Evolutionary conservation across 2,888 invertebrate species (phyloP).

Genomic region (Amphipyra berbera): DNA sequence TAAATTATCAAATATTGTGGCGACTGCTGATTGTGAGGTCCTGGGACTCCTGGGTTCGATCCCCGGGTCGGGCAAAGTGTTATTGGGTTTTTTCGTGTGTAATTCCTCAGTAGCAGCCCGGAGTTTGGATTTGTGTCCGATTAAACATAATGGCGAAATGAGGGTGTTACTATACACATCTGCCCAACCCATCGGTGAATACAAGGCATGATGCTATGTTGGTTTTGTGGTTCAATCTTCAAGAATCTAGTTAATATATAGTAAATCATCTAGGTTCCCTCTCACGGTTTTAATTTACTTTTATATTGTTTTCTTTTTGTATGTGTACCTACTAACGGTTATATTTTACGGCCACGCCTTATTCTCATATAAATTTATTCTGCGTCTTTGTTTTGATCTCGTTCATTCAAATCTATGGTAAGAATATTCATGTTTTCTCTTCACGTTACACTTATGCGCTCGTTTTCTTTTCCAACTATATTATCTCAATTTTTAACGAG

Average conservation of each 20-base stretch:
- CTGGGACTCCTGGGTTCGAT: no score
- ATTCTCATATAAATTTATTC: conserved; percentile 55
- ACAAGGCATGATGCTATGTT: no score
- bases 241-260: conserved; percentile 23
- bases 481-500: conserved; percentile 42
- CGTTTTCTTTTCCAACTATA: conserved; percentile 51
- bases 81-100: no score
- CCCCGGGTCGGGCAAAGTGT: no score
- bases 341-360: conserved; percentile 59
- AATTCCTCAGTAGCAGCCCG: no score
- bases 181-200: no score
- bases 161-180: no score
- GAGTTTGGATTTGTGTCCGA: no score
- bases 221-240: not conserved
- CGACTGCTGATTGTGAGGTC: no score
- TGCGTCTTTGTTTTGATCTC: conserved; percentile 51
- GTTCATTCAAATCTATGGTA: conserved; percentile 53
- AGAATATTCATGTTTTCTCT: conserved; percentile 58
- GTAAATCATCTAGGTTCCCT: conserved; percentile 62
- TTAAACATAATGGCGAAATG: no score
- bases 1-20: no score
- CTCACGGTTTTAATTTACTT: conserved; percentile 73
- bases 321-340: conserved; percentile 65
- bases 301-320: conserved; percentile 64
- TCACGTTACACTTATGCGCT: conserved; percentile 45